These are phyloP conservation scores for Siderastrea radians DNA, from an alignment of 92 coral and sea anemone species.

Conservation along the genomic window DNA sequence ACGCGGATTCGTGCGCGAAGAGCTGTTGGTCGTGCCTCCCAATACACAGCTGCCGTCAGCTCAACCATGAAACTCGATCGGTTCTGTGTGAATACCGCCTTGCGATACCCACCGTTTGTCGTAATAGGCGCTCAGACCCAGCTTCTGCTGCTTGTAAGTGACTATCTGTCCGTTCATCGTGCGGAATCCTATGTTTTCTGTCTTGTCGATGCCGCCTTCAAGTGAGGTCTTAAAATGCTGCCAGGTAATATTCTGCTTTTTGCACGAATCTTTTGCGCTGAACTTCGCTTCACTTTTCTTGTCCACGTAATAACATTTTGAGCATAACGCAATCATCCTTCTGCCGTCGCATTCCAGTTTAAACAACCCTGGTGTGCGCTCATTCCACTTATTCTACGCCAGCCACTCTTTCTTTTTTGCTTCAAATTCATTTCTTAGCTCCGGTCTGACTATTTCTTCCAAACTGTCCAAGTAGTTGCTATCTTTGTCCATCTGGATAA, in stretches of 20 bases:
- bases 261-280: constrained; percentile 40
- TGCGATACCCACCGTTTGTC: too few relatives aligned
- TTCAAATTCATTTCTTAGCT: neutral
- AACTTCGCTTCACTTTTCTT: constrained; percentile 11
- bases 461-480: neutral
- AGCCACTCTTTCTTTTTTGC: constrained; percentile 47
- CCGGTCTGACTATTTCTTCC: neutral
- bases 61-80: too few relatives aligned
- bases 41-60: too few relatives aligned
- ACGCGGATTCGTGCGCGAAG: too few relatives aligned
- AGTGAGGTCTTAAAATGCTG: constrained; percentile 37
- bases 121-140: too few relatives aligned
- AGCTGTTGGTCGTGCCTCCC: too few relatives aligned
- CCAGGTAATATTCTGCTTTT: constrained; percentile 31
- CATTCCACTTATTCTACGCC: constrained; percentile 2
- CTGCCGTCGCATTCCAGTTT: constrained; percentile 32
- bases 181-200: too few relatives aligned
- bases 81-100: too few relatives aligned
- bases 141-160: too few relatives aligned
- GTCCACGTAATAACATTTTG: constrained; percentile 36
- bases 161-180: too few relatives aligned
- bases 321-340: constrained; percentile 45
- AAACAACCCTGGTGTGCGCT: constrained; percentile 30
- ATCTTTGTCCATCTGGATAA: neutral
- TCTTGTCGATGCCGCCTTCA: too few relatives aligned